phyloP scores from a whole-genome alignment of 2,113 vertebrate genomes.

The Todiramphus saurophagus region DNA sequence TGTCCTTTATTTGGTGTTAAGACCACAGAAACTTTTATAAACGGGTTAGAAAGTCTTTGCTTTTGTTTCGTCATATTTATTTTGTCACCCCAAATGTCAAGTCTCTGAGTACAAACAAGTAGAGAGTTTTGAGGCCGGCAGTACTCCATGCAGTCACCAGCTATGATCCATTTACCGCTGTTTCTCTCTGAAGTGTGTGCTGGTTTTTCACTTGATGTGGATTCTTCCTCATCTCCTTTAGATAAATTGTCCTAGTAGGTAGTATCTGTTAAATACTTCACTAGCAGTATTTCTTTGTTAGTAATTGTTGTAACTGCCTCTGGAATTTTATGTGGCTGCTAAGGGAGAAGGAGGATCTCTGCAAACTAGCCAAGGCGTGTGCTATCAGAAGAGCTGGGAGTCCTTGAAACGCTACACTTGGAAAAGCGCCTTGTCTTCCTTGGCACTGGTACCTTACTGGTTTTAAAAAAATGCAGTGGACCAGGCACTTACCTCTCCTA shows the following conservation, averaged over 20 bases:
- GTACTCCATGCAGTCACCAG: neutral
- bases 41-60: neutral
- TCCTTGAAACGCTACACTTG: neutral
- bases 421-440: neutral
- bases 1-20: neutral
- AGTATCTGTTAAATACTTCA: neutral
- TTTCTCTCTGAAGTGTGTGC: neutral
- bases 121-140: neutral
- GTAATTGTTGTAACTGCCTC: neutral
- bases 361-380: neutral
- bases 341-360: neutral
- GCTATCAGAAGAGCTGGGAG: neutral
- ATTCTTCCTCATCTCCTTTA: neutral
- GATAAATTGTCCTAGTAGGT: neutral
- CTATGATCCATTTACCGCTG: neutral
- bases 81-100: conserved; percentile 11
- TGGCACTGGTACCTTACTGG: neutral
- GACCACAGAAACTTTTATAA: neutral
- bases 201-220: neutral
- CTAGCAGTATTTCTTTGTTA: neutral
- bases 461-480: neutral
- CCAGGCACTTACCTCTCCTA: neutral
- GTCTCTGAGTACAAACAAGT: neutral
- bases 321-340: neutral
- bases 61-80: neutral